Evolutionary conservation across 2,113 vertebrate species (phyloP).

Genomic region (Athene noctua): DNA sequence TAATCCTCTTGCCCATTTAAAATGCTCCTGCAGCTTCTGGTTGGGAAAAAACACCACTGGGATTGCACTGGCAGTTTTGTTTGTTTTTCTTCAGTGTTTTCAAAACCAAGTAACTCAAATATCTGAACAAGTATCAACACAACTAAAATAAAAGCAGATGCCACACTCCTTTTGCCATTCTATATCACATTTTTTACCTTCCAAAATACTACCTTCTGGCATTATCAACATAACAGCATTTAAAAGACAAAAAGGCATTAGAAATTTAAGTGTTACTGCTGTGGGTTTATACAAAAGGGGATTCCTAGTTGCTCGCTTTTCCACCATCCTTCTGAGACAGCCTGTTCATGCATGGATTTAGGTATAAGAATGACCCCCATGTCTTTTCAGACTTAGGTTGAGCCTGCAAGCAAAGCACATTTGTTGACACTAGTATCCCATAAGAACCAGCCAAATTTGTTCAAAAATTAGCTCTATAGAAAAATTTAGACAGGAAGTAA

Average conservation of each 20-base stretch:
- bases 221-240: not conserved
- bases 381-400: not conserved
- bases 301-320: not conserved
- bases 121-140: not conserved
- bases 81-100: slow-evolving; percentile 12
- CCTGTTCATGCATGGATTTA: not conserved
- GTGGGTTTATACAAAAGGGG: not conserved
- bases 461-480: not conserved
- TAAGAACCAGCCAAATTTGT: not conserved
- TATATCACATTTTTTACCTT: not conserved
- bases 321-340: not conserved
- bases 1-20: slow-evolving; percentile 45
- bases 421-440: not conserved
- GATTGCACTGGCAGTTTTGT: not conserved
- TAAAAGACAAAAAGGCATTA: not conserved
- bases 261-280: not conserved
- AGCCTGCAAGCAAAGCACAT: not conserved
- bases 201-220: not conserved
- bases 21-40: slow-evolving; percentile 16
- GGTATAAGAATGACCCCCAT: not conserved
- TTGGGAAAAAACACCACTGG: not conserved
- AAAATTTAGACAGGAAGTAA: not conserved
- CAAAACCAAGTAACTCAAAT: slow-evolving; percentile 4
- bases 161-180: not conserved
- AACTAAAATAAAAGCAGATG: not conserved